Conservation (phyloP, 2,797 vertebrate species). For the Rhincodon typus region DNA sequence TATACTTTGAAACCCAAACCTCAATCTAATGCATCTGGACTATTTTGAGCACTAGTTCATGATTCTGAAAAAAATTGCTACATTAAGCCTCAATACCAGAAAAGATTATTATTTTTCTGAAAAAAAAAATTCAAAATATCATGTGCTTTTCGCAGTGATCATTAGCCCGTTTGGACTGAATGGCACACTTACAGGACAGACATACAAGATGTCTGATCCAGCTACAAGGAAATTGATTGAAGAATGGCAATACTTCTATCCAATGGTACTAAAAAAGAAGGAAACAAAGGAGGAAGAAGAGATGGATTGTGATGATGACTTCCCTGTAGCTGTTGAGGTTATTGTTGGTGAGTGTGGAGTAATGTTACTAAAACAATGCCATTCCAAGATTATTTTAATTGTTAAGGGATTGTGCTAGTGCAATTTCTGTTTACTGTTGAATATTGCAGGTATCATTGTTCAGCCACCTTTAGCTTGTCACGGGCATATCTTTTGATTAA, state of each 20-base stretch:
- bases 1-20: background rate
- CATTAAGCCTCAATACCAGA: background rate
- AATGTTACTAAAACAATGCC: background rate
- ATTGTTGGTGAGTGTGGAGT: slow-evolving; percentile 76
- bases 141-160: slow-evolving; percentile 62
- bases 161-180: slow-evolving; percentile 90
- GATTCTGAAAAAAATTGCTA: background rate
- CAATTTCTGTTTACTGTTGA: background rate
- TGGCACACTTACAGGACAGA: slow-evolving; percentile 86
- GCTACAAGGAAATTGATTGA: slow-evolving; percentile 86
- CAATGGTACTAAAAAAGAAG: slow-evolving; percentile 79
- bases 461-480: background rate
- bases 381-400: background rate
- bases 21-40: background rate
- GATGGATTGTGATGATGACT: slow-evolving; percentile 71
- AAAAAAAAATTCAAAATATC: background rate
- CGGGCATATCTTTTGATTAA: background rate
- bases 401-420: background rate
- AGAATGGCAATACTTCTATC: slow-evolving; percentile 98
- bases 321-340: slow-evolving; percentile 88
- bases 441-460: background rate
- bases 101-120: background rate
- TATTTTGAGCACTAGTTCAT: background rate
- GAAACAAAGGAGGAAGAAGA: slow-evolving; percentile 68
- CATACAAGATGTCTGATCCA: slow-evolving; percentile 89